Evolutionary conservation across 2,888 invertebrate genomes (phyloP).

Genomic region (Siphonodentalium dalli): DNA sequence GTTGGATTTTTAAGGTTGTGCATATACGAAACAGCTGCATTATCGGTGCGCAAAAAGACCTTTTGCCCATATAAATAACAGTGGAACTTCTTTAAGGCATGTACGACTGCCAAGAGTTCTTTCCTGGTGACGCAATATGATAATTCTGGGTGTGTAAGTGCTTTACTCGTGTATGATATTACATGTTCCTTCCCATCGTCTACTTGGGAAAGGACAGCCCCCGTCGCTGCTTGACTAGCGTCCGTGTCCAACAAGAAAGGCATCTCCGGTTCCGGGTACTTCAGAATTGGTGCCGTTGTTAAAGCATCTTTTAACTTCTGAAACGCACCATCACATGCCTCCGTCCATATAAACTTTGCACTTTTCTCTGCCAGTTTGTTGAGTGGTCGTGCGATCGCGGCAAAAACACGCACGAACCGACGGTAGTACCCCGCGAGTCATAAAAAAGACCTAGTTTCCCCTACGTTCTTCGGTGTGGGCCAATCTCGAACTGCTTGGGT

Average conservation of each 20-base stretch:
- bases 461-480: constrained; percentile 2
- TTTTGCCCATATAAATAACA: constrained; percentile 2
- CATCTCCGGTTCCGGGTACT: constrained; percentile 2
- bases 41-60: constrained; percentile 8
- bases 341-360: constrained; percentile 12
- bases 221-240: constrained; percentile 4
- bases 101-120: constrained; percentile 16
- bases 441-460: constrained; percentile 3
- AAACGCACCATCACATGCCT: constrained; percentile 9
- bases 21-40: too few relatives aligned
- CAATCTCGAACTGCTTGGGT: constrained; percentile 2
- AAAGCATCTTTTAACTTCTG: neutral
- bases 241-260: constrained; percentile 14
- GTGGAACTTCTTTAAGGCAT: constrained; percentile 13
- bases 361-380: constrained; percentile 12
- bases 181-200: too few relatives aligned
- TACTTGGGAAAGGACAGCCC: constrained; percentile 5
- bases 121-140: constrained; percentile 9
- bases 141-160: constrained; percentile 1
- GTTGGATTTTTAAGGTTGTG: too few relatives aligned
- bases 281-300: constrained; percentile 7
- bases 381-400: constrained; percentile 10
- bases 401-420: constrained; percentile 5
- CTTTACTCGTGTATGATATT: too few relatives aligned
- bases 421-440: too few relatives aligned